Base-by-base conservation (phyloP, 2,113 vertebrate species). In the Perognathus longimembris region DNA sequence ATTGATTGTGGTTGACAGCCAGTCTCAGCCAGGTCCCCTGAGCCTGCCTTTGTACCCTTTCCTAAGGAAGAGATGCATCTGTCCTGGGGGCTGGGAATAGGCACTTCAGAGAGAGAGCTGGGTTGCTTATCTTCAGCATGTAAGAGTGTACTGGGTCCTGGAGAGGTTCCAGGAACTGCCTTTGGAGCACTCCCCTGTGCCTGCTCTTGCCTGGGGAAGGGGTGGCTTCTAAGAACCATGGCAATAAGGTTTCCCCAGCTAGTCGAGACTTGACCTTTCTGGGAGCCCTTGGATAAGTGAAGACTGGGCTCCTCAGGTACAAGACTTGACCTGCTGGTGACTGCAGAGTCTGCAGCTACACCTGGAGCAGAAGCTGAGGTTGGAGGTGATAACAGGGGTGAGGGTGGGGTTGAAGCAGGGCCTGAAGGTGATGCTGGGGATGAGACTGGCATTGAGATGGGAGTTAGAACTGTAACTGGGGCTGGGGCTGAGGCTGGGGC, bases 211-310 rank as follows among this genome's bases (percentile, higher is more conserved):
- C 76, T 81, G 42, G 97, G 95, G 32, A 97, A 91, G 34, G 97
- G 96, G 22, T 97, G 97, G 70, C 80, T 93, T 91, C 77, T 86
- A 30, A 97, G 95, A 71, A 97, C 97, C 97, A 97, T 97, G 6
- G 92, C 70, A 71, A 96, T 91, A 28, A 97, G 96, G 26, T 89
- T 95, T 70, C 81, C 95, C 97, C 97, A 97, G 91, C 86, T 93
- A 1, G 64, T 57, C n/a, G 93, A 81, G 80, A 67, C 10, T 22
- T 80, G 91, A 4, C 63, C 77, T 40, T 92, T 90, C 73, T 74
- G 76, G 24, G 20, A 50, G 34, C 28, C 28, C 87, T 69, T 78
- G 79, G 42, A 11, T 10, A 83, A 45, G 34, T 32, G 78, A 42
- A 15, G 76, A 5, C 18, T 50, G 20, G 84, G 70, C 57, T 80